A percentile compares a stretch with the other conserved stretches of the same genome.
Evolutionary conservation across 2,797 vertebrate species (phyloP).

Genomic region (Myotis vivesi): DNA sequence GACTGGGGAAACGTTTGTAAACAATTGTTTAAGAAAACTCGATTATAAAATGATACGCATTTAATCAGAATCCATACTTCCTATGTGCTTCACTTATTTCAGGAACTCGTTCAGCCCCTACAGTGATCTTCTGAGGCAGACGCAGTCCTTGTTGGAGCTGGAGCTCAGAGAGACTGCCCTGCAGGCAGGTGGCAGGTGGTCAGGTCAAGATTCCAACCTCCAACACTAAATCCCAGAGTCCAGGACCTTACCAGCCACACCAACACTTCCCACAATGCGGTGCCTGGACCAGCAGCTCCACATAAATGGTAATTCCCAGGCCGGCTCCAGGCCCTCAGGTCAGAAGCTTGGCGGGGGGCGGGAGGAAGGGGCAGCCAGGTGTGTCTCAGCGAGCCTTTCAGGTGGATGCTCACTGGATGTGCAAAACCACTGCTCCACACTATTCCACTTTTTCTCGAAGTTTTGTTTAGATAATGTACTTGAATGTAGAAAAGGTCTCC

Average conservation of each 20-base stretch:
- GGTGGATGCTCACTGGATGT: fast-evolving
- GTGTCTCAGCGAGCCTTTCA: background rate
- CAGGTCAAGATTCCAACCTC: background rate
- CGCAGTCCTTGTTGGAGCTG: background rate
- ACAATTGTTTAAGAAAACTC: slow-evolving; percentile 19
- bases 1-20: slow-evolving; percentile 30
- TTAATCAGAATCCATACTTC: slow-evolving; percentile 25
- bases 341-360: background rate
- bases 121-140: background rate
- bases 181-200: background rate
- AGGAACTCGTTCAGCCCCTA: background rate
- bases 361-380: background rate
- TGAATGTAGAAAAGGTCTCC: background rate
- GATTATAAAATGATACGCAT: slow-evolving; percentile 12
- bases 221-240: background rate
- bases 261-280: background rate
- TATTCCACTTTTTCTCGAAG: background rate
- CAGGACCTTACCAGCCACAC: background rate
- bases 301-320: too few relatives aligned
- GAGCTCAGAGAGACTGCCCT: fast-evolving
- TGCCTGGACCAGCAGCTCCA: background rate
- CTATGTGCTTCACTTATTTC: background rate
- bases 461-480: background rate
- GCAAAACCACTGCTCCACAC: background rate
- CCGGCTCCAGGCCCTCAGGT: background rate